Evolutionary conservation across 2,113 vertebrate species (phyloP).

Genomic region (Phasianus colchicus): DNA sequence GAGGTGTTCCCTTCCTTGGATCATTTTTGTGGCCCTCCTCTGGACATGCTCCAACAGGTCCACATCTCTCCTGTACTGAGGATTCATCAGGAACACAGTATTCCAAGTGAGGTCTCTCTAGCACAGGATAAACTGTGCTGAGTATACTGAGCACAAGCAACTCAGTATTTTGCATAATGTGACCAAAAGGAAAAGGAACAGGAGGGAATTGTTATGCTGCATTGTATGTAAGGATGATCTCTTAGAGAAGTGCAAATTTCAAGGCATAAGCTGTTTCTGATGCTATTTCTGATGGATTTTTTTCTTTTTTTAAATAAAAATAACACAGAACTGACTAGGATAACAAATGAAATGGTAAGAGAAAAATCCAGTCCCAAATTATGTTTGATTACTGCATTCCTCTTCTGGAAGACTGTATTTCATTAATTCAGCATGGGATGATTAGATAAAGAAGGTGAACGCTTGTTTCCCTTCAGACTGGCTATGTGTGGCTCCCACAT

Average conservation of each 20-base stretch:
- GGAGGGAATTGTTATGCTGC: background rate
- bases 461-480: background rate
- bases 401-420: background rate
- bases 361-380: background rate
- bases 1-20: too few relatives aligned
- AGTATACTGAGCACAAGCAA: too few relatives aligned
- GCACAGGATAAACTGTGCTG: too few relatives aligned
- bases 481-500: background rate
- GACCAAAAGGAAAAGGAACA: background rate
- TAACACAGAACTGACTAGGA: background rate
- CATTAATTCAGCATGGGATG: background rate
- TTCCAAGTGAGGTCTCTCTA: too few relatives aligned
- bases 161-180: background rate
- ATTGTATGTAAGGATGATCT: rapidly evolving
- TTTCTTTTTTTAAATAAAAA: background rate
- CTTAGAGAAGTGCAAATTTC: background rate
- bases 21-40: too few relatives aligned
- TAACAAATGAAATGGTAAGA: background rate
- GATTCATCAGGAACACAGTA: too few relatives aligned
- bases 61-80: too few relatives aligned
- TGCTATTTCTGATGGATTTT: background rate
- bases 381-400: background rate
- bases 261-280: background rate
- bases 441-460: constrained; percentile 20
- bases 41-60: too few relatives aligned